Percentiles rank a stretch among this genome's conserved stretches.
These are phyloP conservation scores for Actinemys pallida DNA, from an alignment of 2,113 vertebrate species.

Conservation along the genomic window DNA sequence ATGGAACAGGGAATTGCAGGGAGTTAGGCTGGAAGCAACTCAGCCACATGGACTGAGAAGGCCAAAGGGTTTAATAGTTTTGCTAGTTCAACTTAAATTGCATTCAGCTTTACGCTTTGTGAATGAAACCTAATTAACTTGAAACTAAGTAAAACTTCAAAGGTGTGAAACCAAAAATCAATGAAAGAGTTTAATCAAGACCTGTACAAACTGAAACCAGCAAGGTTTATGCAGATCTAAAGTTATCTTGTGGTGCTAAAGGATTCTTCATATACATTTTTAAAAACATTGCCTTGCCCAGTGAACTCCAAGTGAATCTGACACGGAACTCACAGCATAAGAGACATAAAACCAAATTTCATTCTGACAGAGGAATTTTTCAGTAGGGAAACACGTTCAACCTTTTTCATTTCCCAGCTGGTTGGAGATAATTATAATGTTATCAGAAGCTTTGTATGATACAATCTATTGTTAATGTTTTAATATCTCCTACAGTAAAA, in stretches of 20 bases:
- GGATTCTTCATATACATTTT: constrained; percentile 11
- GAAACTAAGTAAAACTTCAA: background rate
- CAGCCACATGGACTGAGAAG: background rate
- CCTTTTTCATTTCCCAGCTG: constrained; percentile 47
- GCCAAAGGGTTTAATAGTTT: background rate
- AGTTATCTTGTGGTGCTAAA: constrained; percentile 13
- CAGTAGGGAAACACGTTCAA: constrained; percentile 45
- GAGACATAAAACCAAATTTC: constrained; percentile 58
- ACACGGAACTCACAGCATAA: constrained; percentile 36
- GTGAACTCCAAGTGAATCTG: constrained; percentile 9
- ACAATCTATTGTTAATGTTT: constrained; percentile 61
- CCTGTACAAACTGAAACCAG: background rate
- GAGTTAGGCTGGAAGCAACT: background rate
- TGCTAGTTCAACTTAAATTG: background rate
- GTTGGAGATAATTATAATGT: constrained; percentile 29
- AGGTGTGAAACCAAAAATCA: constrained; percentile 10
- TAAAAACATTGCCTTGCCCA: constrained; percentile 40
- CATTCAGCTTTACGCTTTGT: background rate
- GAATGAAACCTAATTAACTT: background rate
- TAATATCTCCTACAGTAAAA: constrained; percentile 60
- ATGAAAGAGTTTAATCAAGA: constrained; percentile 11
- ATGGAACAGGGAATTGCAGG: background rate
- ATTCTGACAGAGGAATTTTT: constrained; percentile 49
- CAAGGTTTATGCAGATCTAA: background rate
- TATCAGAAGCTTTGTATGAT: constrained; percentile 56